Evolutionary conservation across 2,797 vertebrate genomes (phyloP), one percentile per base, ranked within the genome.

Genomic region (Octomys mimax): DNA sequence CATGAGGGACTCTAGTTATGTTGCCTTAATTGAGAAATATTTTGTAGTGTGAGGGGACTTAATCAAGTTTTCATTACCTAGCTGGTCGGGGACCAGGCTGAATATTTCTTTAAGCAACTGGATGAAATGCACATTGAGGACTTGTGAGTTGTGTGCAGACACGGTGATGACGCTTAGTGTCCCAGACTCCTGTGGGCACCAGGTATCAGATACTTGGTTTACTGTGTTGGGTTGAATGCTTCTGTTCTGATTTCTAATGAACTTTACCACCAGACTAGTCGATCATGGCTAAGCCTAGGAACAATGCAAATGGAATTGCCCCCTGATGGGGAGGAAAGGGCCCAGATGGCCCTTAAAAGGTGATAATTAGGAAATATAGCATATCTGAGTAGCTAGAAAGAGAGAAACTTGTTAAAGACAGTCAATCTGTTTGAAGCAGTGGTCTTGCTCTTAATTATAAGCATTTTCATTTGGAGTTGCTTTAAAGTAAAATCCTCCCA

Each of bases 361-460:
- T 99, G 99, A 99, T 99, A 99, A 99, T 99, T 99, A 99, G 99
- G 99, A 99, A 99, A 99, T 99, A 99, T 99, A 99, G 99, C 99
- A 99, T 99, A 99, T 99, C 99, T 99, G 99, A 99, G 98, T 99
- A 99, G 99, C 99, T 99, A 99, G 99, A 99, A 99, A 99, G 98
- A 99, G 98, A 99, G 99, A 99, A 99, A 99, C 99, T 99, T 99
- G 99, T 99, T 99, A 99, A 98, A 99, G 98, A 98, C 98, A 98
- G 98, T 99, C 98, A 99, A 99, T 99, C 99, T 99, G 98, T 99
- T 98, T 98, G 98, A 98, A 98, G 98, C 98, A 98, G 97, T 98
- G 97, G 98, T 98, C 98, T 98, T 98, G 98, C 95, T 95, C 97
- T 98, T 99, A 98, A 98, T 99, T 98, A 98, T 98, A 98, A 98